These are phyloP conservation scores for Tiliacea aurago DNA, from an alignment of 2,888 invertebrate genomes.

Conservation along the genomic window DNA sequence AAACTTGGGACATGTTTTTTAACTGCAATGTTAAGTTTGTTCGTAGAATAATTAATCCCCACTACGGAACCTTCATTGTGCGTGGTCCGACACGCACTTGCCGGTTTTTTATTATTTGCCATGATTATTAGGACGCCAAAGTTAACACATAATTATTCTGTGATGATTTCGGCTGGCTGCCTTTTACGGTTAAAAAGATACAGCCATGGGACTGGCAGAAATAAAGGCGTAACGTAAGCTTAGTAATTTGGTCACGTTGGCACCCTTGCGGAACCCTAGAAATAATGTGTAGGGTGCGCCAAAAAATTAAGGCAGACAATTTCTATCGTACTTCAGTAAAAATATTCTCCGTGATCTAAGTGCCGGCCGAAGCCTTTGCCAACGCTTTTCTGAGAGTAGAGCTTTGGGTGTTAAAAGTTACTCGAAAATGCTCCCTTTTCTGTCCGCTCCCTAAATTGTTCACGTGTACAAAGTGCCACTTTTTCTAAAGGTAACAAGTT, in stretches of 20 bases:
- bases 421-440: constrained; percentile 9
- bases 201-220: not conserved
- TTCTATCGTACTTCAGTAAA: constrained; percentile 12
- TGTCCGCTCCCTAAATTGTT: not conserved
- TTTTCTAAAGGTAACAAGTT: not conserved
- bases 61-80: too few relatives aligned
- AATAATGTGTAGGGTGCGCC: constrained; percentile 22
- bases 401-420: constrained; percentile 7
- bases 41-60: too few relatives aligned
- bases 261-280: constrained; percentile 13
- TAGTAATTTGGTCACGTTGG: constrained; percentile 35
- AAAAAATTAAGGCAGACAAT: constrained; percentile 7
- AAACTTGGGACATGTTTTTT: too few relatives aligned
- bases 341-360: not conserved
- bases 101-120: not conserved
- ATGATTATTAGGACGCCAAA: not conserved
- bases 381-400: constrained; percentile 5
- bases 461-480: not conserved
- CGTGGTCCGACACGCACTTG: too few relatives aligned
- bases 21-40: too few relatives aligned
- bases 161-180: not conserved
- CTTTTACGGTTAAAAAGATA: not conserved
- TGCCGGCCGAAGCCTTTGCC: not conserved
- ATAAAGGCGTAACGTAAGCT: not conserved
- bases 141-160: not conserved